phyloP scores from a whole-genome alignment of 2,113 vertebrate species.

The Macroglossus sobrinus region DNA sequence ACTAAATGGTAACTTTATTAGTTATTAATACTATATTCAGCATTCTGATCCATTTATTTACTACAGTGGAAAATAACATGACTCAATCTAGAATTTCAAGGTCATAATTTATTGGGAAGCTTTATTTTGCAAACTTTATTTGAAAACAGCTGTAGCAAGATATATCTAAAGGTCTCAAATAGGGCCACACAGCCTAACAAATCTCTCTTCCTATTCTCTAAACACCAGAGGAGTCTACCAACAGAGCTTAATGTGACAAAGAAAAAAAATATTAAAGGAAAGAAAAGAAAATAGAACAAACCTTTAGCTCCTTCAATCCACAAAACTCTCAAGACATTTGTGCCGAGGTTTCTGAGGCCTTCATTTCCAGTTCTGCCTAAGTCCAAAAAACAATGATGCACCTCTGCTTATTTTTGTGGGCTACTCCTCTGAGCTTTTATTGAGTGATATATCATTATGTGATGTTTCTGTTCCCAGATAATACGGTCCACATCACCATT shows the following conservation, averaged over 20 bases:
- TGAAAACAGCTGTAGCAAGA: background rate
- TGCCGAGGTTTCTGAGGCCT: background rate
- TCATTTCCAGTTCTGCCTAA: background rate
- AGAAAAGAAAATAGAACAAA: background rate
- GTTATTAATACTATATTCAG: background rate
- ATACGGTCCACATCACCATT: background rate
- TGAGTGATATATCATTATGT: background rate
- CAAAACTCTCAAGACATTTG: background rate
- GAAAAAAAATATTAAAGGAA: background rate
- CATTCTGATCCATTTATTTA: conserved; percentile 2
- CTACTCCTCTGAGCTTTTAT: background rate
- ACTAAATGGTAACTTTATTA: background rate
- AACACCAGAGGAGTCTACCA: background rate
- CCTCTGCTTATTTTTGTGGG: background rate
- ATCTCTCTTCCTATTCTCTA: background rate
- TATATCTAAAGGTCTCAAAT: background rate
- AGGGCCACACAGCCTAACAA: background rate
- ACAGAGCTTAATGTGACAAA: background rate
- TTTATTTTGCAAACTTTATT: background rate
- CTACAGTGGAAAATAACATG: background rate
- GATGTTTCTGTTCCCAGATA: background rate
- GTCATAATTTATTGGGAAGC: background rate
- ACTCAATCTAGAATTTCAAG: background rate
- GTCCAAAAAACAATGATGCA: background rate
- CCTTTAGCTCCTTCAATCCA: background rate